These are phyloP conservation scores for Tamandua tetradactyla DNA, from an alignment of 2,797 vertebrate species.

Conservation along the genomic window DNA sequence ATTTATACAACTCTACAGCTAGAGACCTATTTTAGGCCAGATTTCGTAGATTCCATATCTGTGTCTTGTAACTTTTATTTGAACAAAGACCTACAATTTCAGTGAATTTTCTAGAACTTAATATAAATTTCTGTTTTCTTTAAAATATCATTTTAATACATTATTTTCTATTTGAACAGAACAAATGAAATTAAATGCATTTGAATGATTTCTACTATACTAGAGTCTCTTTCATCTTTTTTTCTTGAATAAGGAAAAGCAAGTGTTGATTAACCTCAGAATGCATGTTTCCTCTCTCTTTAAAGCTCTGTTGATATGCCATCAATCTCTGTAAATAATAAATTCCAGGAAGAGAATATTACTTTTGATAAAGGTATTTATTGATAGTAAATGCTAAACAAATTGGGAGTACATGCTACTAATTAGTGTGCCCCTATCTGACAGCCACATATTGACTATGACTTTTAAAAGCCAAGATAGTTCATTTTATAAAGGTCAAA, in stretches of 20 bases:
- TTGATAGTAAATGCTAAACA: neutral
- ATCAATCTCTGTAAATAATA: conserved; percentile 44
- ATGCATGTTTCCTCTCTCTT: neutral
- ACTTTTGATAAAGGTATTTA: neutral
- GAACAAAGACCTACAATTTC: neutral
- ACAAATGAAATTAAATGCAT: neutral
- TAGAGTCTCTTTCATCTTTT: neutral
- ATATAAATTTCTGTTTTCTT: neutral
- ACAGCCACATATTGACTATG: conserved; percentile 8
- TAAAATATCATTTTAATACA: neutral
- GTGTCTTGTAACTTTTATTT: neutral
- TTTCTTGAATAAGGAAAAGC: neutral
- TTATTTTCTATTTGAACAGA: neutral
- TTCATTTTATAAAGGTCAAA: conserved; percentile 48
- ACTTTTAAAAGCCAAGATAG: conserved; percentile 42
- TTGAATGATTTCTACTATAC: neutral
- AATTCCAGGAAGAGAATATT: conserved; percentile 53
- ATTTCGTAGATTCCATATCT: neutral
- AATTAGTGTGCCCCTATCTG: neutral
- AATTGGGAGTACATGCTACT: neutral
- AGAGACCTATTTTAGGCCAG: neutral
- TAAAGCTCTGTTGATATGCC: neutral
- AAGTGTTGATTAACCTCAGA: neutral
- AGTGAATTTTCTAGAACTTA: neutral
- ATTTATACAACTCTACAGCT: neutral